Evolutionary conservation across 2,797 vertebrate genomes (phyloP).

Genomic region (Arctocebus calabarensis): DNA sequence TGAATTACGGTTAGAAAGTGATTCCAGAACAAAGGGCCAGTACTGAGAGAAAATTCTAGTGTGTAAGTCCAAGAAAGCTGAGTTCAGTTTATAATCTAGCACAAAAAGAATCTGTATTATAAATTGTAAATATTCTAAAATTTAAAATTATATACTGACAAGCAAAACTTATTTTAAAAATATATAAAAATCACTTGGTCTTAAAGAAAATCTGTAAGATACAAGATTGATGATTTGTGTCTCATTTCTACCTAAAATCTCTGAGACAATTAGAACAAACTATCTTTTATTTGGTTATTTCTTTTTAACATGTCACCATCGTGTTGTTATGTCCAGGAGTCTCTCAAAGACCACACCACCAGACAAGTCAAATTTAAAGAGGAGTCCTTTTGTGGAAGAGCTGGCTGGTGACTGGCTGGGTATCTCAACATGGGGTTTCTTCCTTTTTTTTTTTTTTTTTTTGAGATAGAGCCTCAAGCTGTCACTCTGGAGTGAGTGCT

Average conservation of each 20-base stretch:
- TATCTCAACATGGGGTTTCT: no score
- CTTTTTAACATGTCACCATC: neutral
- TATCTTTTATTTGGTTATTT: neutral
- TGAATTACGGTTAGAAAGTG: slow-evolving; percentile 16
- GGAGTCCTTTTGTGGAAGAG: no score
- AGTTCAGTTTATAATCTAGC: slow-evolving; percentile 32
- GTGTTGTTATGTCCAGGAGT: neutral
- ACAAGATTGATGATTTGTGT: neutral
- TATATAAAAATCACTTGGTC: slow-evolving; percentile 43
- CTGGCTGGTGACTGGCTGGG: no score
- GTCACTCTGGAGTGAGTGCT: no score
- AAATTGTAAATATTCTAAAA: slow-evolving; percentile 21
- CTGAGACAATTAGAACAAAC: neutral
- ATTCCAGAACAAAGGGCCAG: neutral
- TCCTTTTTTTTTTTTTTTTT: no score
- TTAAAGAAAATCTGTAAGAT: slow-evolving; percentile 7
- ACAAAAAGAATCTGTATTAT: slow-evolving; percentile 46
- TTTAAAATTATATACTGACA: slow-evolving; percentile 7
- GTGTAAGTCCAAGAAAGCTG: neutral
- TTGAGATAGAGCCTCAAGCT: no score
- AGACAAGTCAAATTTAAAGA: no score
- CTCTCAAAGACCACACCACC: no score
- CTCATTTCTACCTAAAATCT: slow-evolving; percentile 36
- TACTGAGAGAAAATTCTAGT: slow-evolving; percentile 19
- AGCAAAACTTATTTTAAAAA: neutral